Base-by-base conservation (phyloP, 2,797 vertebrate species). In the Hippopotamyrus pictus region DNA sequence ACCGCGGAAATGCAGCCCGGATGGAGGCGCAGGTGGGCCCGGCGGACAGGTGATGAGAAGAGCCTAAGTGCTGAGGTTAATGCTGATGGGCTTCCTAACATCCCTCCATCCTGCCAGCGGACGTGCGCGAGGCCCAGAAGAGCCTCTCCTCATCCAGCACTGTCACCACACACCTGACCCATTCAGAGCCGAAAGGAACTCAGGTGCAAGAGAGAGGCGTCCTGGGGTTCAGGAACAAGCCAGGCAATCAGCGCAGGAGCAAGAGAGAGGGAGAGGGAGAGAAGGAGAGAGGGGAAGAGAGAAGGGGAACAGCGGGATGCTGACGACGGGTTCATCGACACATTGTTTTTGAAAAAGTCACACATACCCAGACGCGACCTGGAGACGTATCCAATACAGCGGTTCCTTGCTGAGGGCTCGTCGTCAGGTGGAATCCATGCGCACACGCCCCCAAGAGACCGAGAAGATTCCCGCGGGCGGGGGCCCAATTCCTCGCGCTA, bases 331-430 rank as follows among this genome's bases (percentile, higher is more conserved):
- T 22, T 25, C 59, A 73, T 19, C 14, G 2, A 17, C 73, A n/a
- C 73, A 19, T 79, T 44, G 19, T 46, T 44, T 44, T 19, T 19
- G 6, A 79, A 79, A 79, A 79, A 44, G 73, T 44, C 73, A 85
- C 48, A 85, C 83, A 17, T 79, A 73, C 62, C 59, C 65, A 57
- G 29, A 65, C 25, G 48, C 33, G 65, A 51, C 37, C 59, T 82
- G 69, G 79, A 73, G 19, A 50, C 50, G 48, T 79, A 86, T 82
- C 41, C 48, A 29, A 33, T 0, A 51, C 89, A 82, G 69, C 22
- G 79, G 89, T 54, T 88, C 41, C 88, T 89, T 88, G 90, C 90
- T 88, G 88, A 89, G 89, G 89, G 57, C n/a, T 53, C 5, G 59
- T 76, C 51, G 44, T 90, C 76, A 85, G 73, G n/a, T 19, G 37